Conservation (phyloP, 1,140 invertebrate genomes). For the Drosophila pectinifera region DNA sequence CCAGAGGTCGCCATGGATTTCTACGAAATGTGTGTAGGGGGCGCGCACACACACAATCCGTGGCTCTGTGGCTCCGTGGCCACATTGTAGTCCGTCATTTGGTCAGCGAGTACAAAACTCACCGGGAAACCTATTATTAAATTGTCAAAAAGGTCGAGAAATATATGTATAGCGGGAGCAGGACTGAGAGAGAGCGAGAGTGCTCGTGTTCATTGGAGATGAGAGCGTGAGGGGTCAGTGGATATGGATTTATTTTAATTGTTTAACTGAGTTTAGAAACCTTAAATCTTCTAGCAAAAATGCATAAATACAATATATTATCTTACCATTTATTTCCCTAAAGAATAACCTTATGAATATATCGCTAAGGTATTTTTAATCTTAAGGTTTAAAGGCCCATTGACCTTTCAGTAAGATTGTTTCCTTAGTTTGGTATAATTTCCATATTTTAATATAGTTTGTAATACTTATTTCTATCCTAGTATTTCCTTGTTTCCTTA, state of each 20-base stretch:
- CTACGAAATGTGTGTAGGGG: slow-evolving; percentile 81
- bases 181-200: slow-evolving; percentile 13
- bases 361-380: background rate
- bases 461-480: fast-evolving
- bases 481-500: background rate
- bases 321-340: background rate
- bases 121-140: slow-evolving; percentile 78
- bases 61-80: slow-evolving; percentile 11
- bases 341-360: background rate
- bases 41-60: slow-evolving; percentile 44
- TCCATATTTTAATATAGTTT: background rate
- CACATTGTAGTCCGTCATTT: slow-evolving; percentile 75
- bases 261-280: no score
- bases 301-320: background rate
- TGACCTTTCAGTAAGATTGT: background rate
- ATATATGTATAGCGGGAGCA: slow-evolving; percentile 51
- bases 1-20: slow-evolving; percentile 52
- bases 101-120: slow-evolving; percentile 64
- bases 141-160: slow-evolving; percentile 84
- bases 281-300: no score
- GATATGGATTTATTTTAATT: no score
- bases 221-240: slow-evolving; percentile 33
- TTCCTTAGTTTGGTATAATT: background rate
- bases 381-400: background rate
- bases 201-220: slow-evolving; percentile 14